These are phyloP conservation scores for Drosophila paramelanica DNA, from an alignment of 2,888 invertebrate genomes.

Conservation along the genomic window DNA sequence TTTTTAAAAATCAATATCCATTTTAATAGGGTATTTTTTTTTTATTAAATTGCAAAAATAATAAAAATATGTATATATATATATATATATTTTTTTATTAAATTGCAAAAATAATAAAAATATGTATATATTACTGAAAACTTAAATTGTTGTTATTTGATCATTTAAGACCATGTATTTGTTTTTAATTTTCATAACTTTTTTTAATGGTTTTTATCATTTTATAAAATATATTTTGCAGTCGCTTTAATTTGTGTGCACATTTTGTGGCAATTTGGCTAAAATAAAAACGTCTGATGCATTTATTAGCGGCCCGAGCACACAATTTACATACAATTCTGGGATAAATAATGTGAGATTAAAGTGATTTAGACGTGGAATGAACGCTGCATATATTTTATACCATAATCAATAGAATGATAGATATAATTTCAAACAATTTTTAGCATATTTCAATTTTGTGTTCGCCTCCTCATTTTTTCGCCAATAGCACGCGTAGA, in stretches of 20 bases:
- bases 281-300: background rate
- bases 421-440: background rate
- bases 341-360: constrained; percentile 12
- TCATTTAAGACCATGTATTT: background rate
- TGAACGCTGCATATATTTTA: background rate
- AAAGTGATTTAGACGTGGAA: background rate
- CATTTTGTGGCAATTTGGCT: constrained; percentile 4
- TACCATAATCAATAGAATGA: background rate
- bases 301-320: constrained; percentile 8
- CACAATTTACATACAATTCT: constrained; percentile 5
- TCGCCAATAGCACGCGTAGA: background rate
- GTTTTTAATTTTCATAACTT: background rate
- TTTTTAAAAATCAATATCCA: no score
- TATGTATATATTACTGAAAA: background rate
- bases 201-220: background rate
- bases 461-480: background rate
- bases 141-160: background rate
- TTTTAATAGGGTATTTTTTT: background rate
- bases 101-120: background rate
- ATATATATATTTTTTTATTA: background rate
- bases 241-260: constrained; percentile 10
- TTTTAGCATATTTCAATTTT: background rate
- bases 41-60: background rate
- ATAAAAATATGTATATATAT: background rate
- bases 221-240: background rate